phyloP scores from a whole-genome alignment of 2,888 invertebrate genomes.

The Agrotis exclamationis region DNA sequence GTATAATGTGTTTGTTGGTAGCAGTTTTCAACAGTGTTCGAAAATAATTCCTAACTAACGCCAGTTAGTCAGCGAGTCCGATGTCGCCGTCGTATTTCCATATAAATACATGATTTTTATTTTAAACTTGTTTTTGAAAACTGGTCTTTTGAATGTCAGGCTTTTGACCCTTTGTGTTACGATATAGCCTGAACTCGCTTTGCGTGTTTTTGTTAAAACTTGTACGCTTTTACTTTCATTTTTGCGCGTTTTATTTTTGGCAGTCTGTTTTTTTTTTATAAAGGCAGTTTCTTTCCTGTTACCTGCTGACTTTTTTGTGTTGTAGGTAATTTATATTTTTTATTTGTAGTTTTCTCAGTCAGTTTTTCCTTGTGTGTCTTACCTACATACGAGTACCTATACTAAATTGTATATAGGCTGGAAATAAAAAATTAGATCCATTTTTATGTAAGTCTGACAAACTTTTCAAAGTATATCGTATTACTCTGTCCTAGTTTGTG shows the following conservation, averaged over 20 bases:
- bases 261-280: neutral
- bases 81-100: conserved; percentile 6
- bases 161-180: conserved; percentile 28
- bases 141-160: conserved; percentile 32
- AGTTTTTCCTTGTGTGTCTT: neutral
- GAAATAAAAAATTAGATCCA: no score
- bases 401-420: no score
- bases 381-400: no score
- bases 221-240: neutral
- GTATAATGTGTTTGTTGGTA: conserved; percentile 4
- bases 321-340: no score
- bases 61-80: conserved; percentile 1
- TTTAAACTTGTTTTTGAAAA: conserved; percentile 34
- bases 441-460: no score
- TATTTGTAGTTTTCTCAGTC: neutral
- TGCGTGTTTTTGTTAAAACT: conserved; percentile 11
- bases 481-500: no score
- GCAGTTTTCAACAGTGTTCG: conserved; percentile 23
- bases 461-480: neutral
- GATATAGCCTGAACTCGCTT: conserved; percentile 4
- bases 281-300: neutral
- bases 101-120: conserved; percentile 27
- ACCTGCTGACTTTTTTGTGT: neutral
- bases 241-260: neutral
- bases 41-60: conserved; percentile 24